These are phyloP conservation scores for Cheilosia urbana DNA, from an alignment of 2,888 invertebrate genomes.

Conservation along the genomic window DNA sequence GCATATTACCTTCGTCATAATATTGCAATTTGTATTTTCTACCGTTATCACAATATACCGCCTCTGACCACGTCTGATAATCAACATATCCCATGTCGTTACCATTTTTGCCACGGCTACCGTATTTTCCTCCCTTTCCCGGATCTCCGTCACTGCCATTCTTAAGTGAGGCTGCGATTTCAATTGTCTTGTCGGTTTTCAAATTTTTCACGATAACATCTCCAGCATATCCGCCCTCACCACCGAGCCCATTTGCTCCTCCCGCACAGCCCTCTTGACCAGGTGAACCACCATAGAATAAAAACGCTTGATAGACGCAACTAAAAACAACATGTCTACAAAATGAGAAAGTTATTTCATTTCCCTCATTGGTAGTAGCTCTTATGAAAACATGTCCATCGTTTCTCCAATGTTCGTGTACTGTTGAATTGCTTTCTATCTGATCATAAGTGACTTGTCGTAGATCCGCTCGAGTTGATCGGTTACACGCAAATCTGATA, in stretches of 20 bases:
- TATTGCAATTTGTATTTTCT: conserved; percentile 1
- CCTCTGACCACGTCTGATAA: neutral
- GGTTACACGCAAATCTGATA: neutral
- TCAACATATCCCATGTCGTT: conserved; percentile 12
- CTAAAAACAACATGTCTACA: neutral
- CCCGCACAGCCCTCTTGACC: neutral
- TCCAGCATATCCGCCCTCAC: neutral
- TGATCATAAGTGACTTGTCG: neutral
- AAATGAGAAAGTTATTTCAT: neutral
- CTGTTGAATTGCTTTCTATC: neutral
- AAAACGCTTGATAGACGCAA: neutral
- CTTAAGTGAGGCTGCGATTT: neutral
- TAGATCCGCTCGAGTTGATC: neutral
- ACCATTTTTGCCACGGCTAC: conserved; percentile 4
- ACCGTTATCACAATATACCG: neutral
- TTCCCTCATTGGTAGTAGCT: neutral
- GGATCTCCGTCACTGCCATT: neutral
- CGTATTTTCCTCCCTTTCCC: neutral
- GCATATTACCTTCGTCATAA: neutral
- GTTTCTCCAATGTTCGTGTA: neutral
- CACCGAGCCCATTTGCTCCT: neutral
- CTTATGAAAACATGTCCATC: neutral
- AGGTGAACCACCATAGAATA: neutral
- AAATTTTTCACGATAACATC: neutral
- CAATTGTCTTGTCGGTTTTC: neutral